A percentile compares a stretch with the other conserved stretches of the same genome.
Conservation (phyloP, 2,888 invertebrate genomes). For the Agrotis puta region DNA sequence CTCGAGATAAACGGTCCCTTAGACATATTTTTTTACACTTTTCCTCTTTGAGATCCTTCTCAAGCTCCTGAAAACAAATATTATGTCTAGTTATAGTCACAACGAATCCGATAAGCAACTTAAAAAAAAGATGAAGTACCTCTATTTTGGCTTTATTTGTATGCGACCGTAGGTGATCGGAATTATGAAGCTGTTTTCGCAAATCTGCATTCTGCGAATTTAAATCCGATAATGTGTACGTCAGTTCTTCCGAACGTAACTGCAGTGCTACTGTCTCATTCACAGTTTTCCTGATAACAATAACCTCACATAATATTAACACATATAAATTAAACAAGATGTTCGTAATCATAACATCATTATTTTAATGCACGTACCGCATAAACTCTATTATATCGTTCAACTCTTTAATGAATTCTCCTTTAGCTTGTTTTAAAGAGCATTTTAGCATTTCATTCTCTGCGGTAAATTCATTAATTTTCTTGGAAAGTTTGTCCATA, state of each 20-base stretch:
- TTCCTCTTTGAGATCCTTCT: constrained; percentile 83
- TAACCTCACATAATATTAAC: constrained; percentile 15
- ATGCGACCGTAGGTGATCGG: constrained; percentile 74
- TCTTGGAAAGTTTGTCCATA: constrained; percentile 75
- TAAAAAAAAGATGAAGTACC: constrained; percentile 66
- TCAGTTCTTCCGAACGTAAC: constrained; percentile 78
- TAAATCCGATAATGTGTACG: constrained; percentile 77
- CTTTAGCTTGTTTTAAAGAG: constrained; percentile 77
- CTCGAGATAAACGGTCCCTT: constrained; percentile 74
- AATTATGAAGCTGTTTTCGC: constrained; percentile 77
- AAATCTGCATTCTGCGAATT: constrained; percentile 80
- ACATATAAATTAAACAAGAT: neutral
- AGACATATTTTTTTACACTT: constrained; percentile 73
- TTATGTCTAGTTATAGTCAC: neutral
- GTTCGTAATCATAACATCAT: neutral
- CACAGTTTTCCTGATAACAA: constrained; percentile 75
- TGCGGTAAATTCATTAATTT: constrained; percentile 81
- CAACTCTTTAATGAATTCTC: constrained; percentile 76
- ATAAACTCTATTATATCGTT: constrained; percentile 77
- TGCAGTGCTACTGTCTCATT: constrained; percentile 79
- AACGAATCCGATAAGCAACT: neutral
- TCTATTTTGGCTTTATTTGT: constrained; percentile 75
- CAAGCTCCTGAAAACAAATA: constrained; percentile 76
- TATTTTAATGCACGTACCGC: constrained; percentile 70
- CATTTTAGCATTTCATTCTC: constrained; percentile 82